These are phyloP conservation scores for Drosophila phalerata DNA, from an alignment of 2,888 invertebrate species.

Conservation along the genomic window DNA sequence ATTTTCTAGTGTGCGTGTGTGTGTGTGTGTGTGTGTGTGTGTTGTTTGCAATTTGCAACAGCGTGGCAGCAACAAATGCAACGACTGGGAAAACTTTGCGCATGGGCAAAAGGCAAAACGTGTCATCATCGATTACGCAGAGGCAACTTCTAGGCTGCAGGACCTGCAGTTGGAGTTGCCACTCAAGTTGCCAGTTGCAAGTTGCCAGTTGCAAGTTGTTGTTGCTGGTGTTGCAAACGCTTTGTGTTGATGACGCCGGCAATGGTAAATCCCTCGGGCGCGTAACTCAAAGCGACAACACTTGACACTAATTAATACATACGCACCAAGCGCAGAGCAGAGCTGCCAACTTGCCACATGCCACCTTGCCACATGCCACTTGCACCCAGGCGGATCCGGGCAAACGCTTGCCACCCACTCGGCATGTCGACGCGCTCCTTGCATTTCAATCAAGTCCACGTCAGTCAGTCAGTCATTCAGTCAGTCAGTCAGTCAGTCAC, in stretches of 20 bases:
- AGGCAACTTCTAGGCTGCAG: slow-evolving; percentile 27
- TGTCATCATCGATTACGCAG: slow-evolving; percentile 80
- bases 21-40: background rate
- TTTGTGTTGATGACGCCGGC: slow-evolving; percentile 73
- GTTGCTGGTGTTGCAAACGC: slow-evolving; percentile 65
- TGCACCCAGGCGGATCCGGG: slow-evolving; percentile 10
- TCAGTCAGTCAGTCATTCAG: slow-evolving; percentile 37
- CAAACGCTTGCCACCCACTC: slow-evolving; percentile 67
- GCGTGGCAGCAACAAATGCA: slow-evolving; percentile 19
- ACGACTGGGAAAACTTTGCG: slow-evolving; percentile 55
- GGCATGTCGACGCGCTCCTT: slow-evolving; percentile 71
- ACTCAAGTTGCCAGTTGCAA: slow-evolving; percentile 37
- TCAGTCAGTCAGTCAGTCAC: slow-evolving; percentile 48
- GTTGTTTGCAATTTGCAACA: slow-evolving; percentile 62
- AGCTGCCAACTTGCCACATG: slow-evolving; percentile 13
- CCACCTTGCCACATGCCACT: slow-evolving; percentile 6
- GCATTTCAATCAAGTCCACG: slow-evolving; percentile 79
- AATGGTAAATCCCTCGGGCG: slow-evolving; percentile 75
- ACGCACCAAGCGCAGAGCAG: slow-evolving; percentile 57
- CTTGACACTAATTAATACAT: slow-evolving; percentile 83
- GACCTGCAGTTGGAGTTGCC: background rate
- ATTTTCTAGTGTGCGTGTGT: slow-evolving; percentile 14
- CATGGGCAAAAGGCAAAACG: slow-evolving; percentile 78
- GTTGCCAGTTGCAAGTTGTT: slow-evolving; percentile 42
- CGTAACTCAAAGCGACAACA: slow-evolving; percentile 83